Percentiles rank a stretch among this genome's conserved stretches.
Evolutionary conservation across 2,888 invertebrate genomes (phyloP).

Genomic region (Tipula unca): DNA sequence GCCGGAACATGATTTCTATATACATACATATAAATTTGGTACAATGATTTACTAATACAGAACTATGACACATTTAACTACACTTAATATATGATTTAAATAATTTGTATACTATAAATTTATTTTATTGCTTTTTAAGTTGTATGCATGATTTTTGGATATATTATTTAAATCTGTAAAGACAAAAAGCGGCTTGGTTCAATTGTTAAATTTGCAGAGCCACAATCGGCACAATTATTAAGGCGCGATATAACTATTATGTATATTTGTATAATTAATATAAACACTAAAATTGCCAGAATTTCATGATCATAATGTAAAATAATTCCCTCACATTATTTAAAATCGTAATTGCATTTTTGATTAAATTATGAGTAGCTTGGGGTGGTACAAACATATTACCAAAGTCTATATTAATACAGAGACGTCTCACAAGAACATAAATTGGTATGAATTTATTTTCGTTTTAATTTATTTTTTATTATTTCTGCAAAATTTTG

Average conservation of each 20-base stretch:
- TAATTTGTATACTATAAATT: background rate
- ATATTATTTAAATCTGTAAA: background rate
- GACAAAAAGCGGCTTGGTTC: background rate
- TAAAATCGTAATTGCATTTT: background rate
- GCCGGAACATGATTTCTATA: background rate
- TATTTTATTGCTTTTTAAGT: background rate
- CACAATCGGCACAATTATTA: background rate
- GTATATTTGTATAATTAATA: background rate
- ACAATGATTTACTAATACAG: background rate
- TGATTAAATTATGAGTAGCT: background rate
- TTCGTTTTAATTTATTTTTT: too few species aligned
- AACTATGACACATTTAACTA: background rate
- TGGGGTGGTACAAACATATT: background rate
- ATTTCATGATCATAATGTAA: background rate
- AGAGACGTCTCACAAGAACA: too few species aligned
- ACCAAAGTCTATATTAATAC: too few species aligned
- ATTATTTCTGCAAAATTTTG: too few species aligned
- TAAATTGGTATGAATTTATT: too few species aligned
- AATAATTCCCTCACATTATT: background rate
- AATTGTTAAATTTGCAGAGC: background rate
- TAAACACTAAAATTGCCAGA: background rate
- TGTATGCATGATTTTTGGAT: background rate
- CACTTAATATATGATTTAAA: background rate
- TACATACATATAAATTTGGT: too few species aligned
- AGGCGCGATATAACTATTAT: background rate